A percentile compares a stretch with the other conserved stretches of the same genome.
phyloP scores from a whole-genome alignment of 2,797 vertebrate genomes.

The Alosa sapidissima region DNA sequence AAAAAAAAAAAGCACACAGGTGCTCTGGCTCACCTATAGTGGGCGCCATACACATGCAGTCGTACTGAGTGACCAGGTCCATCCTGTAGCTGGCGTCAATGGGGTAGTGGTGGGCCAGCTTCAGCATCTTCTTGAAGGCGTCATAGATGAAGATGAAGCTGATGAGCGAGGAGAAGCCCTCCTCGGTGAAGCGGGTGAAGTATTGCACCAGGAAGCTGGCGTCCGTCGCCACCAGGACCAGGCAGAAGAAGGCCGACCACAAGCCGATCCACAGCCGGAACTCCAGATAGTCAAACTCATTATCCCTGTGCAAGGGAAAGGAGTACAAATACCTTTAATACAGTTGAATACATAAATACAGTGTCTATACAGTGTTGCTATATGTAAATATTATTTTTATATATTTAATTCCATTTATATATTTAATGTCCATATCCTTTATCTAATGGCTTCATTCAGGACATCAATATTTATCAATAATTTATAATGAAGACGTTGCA shows the following conservation, averaged over 20 bases:
- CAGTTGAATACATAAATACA: neutral
- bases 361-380: too few relatives aligned
- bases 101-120: conserved; percentile 89
- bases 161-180: conserved; percentile 97
- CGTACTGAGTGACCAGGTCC: conserved; percentile 84
- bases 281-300: conserved; percentile 92
- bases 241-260: conserved; percentile 94
- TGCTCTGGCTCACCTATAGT: conserved; percentile 74
- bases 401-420: too few relatives aligned
- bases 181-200: conserved; percentile 98
- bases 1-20: neutral
- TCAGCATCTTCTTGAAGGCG: conserved; percentile 98
- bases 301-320: conserved; percentile 75
- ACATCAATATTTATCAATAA: too few relatives aligned
- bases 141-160: conserved; percentile 99
- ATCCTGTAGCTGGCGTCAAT: conserved; percentile 84
- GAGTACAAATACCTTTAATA: neutral
- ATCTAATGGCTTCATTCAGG: too few relatives aligned
- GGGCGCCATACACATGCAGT: conserved; percentile 86
- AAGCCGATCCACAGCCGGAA: conserved; percentile 98
- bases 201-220: conserved; percentile 97
- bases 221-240: conserved; percentile 90
- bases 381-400: too few relatives aligned
- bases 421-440: too few relatives aligned
- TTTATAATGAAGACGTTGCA: too few relatives aligned